Percentiles rank a stretch among this genome's conserved stretches.
These are phyloP conservation scores for Casuarius casuarius DNA, from an alignment of 2,113 vertebrate species.

Conservation along the genomic window DNA sequence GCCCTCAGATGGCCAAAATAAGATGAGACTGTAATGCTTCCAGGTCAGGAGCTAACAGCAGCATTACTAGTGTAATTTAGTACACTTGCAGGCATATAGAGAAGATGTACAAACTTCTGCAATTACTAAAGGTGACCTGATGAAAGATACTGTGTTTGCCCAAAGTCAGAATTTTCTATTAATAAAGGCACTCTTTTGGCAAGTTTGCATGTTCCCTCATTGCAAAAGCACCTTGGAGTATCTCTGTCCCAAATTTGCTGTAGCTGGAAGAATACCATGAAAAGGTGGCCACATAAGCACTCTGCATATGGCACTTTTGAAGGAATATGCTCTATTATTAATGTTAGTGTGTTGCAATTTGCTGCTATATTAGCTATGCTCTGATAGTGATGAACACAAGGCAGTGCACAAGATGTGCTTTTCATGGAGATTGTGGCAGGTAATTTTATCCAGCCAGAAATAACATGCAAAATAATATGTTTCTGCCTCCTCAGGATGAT, in stretches of 20 bases:
- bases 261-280: not conserved
- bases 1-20: not conserved
- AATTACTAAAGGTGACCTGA: not conserved
- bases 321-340: not conserved
- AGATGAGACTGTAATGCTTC: not conserved
- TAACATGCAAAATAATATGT: not conserved
- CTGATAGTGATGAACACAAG: accelerated
- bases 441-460: not conserved
- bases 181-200: not conserved
- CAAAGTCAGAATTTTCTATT: not conserved
- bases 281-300: too few species aligned
- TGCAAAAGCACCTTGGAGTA: not conserved
- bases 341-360: accelerated
- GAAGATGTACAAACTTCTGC: not conserved
- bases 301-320: not conserved
- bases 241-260: not conserved
- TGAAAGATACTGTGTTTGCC: not conserved
- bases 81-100: not conserved
- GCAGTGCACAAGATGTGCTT: not conserved
- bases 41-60: not conserved
- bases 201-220: not conserved
- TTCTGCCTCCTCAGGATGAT: not conserved
- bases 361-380: not conserved
- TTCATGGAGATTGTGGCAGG: not conserved
- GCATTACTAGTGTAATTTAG: too few species aligned